Conservation (phyloP, 2,113 vertebrate species). For the Amphiprion ocellaris region DNA sequence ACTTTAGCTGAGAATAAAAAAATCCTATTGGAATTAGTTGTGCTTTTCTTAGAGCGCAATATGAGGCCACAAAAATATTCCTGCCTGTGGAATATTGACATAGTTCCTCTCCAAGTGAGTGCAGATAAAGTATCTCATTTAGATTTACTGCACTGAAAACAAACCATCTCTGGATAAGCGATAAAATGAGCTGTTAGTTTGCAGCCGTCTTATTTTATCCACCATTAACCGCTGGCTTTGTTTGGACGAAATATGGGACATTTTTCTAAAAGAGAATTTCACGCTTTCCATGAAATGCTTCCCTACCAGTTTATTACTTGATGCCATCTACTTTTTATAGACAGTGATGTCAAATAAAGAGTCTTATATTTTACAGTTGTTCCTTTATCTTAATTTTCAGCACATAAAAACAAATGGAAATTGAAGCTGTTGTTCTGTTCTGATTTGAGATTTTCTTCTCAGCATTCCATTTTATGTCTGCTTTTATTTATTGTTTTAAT, state of each 20-base stretch:
- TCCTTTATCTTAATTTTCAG: background rate
- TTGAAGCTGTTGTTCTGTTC: background rate
- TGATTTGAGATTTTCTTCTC: too few relatives aligned
- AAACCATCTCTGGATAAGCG: background rate
- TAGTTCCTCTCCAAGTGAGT: background rate
- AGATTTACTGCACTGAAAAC: background rate
- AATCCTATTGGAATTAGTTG: background rate
- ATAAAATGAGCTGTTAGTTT: conserved; percentile 5
- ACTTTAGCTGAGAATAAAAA: background rate
- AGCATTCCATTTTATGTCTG: too few relatives aligned
- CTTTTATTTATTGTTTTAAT: too few relatives aligned
- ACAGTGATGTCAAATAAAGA: conserved; percentile 3
- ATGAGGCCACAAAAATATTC: background rate
- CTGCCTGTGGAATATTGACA: background rate
- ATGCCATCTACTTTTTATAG: background rate
- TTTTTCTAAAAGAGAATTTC: background rate
- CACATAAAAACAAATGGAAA: background rate
- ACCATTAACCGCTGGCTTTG: conserved; percentile 3
- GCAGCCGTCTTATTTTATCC: background rate
- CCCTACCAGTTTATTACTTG: background rate
- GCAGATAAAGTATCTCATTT: conserved; percentile 11
- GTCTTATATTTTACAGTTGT: background rate
- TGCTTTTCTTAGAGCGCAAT: background rate
- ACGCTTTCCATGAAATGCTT: background rate
- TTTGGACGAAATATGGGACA: background rate